Evolutionary conservation across 2,888 invertebrate genomes (phyloP).

Genomic region (Lobophora halterata): DNA sequence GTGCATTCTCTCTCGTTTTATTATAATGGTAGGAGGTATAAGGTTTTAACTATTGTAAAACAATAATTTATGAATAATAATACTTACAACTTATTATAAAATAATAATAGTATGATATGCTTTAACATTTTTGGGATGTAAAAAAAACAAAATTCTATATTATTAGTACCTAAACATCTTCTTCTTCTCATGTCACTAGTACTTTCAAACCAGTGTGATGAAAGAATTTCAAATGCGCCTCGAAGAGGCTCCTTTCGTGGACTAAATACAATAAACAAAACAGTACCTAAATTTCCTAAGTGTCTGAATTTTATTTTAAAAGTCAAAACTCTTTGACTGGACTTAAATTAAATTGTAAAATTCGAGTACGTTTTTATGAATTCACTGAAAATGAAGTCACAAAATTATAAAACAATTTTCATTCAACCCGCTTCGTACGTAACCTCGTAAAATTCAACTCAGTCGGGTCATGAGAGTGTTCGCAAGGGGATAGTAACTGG

Average conservation of each 20-base stretch:
- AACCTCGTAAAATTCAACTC: slow-evolving; percentile 31
- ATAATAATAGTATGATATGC: no score
- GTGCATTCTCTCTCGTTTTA: slow-evolving; percentile 5
- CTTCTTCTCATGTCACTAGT: no score
- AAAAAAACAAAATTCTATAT: no score
- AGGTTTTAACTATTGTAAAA: slow-evolving; percentile 2
- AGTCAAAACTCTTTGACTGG: slow-evolving; percentile 3
- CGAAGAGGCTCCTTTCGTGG: no score
- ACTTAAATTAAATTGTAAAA: slow-evolving; percentile 26
- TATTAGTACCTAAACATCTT: no score
- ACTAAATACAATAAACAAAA: no score
- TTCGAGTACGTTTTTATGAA: slow-evolving; percentile 27
- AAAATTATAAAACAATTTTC: slow-evolving; percentile 34
- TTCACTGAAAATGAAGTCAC: slow-evolving; percentile 30
- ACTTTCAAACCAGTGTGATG: no score
- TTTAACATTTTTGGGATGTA: no score
- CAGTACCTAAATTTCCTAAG: no score
- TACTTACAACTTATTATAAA: no score
- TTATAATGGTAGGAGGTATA: background rate
- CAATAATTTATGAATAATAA: slow-evolving; percentile 7
- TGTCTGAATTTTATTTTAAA: no score
- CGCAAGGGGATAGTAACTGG: slow-evolving; percentile 9
- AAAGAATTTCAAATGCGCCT: no score
- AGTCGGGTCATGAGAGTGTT: slow-evolving; percentile 20
- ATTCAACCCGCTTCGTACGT: slow-evolving; percentile 28